These are phyloP conservation scores for Zelostemma sp. DNA, from an alignment of 1,140 invertebrate species.

Conservation along the genomic window DNA sequence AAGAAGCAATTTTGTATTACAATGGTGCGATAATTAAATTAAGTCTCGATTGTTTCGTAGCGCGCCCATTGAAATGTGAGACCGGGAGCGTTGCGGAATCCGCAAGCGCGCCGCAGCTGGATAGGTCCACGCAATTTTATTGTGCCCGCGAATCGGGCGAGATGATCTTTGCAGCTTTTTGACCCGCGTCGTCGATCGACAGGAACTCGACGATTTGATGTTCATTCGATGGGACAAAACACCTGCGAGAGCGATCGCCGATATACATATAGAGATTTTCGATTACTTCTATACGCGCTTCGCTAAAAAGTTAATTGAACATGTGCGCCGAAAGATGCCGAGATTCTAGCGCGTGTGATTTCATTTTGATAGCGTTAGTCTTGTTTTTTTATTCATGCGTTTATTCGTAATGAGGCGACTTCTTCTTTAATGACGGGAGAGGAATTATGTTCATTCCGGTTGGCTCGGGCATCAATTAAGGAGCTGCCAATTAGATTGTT, in stretches of 20 bases:
- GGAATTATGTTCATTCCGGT: neutral
- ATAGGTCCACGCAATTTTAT: conserved; percentile 7
- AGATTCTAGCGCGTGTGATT: neutral
- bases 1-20: neutral
- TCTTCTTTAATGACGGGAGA: no score
- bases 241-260: conserved; percentile 2
- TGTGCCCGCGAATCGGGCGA: conserved; percentile 4
- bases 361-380: no score
- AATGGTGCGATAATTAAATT: neutral
- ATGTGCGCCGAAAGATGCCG: neutral
- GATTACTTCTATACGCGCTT: neutral
- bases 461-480: conserved; percentile 1
- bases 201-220: neutral
- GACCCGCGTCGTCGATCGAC: neutral
- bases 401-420: no score
- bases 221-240: neutral
- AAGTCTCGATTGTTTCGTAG: neutral
- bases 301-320: neutral
- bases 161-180: conserved; percentile 4
- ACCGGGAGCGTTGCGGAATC: conserved; percentile 3
- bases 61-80: conserved; percentile 10
- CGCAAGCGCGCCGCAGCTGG: neutral
- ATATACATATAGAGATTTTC: neutral
- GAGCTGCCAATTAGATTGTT: neutral
- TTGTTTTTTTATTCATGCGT: no score